Percentiles rank a stretch among this genome's conserved stretches.
Conservation (phyloP, 2,888 invertebrate species). For the Luperina nickerlii region DNA sequence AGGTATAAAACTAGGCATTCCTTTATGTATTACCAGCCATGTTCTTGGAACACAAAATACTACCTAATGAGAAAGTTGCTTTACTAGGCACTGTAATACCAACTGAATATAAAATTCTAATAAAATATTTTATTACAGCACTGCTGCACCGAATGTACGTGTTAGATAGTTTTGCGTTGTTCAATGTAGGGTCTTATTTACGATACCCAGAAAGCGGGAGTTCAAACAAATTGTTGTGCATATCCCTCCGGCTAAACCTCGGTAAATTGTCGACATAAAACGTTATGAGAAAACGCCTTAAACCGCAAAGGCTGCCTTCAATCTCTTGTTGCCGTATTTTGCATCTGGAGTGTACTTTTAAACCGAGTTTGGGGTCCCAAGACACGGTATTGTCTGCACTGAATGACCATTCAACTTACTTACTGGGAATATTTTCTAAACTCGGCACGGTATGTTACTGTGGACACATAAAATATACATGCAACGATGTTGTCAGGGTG, state of each 20-base stretch:
- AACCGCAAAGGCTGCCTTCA: slow-evolving; percentile 76
- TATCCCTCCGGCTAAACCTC: slow-evolving; percentile 79
- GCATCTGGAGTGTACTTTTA: slow-evolving; percentile 75
- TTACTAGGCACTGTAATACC: slow-evolving; percentile 56
- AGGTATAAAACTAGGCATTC: slow-evolving; percentile 50
- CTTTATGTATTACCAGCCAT: slow-evolving; percentile 34
- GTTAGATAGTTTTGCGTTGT: slow-evolving; percentile 69
- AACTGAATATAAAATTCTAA: slow-evolving; percentile 68
- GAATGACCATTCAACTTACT: slow-evolving; percentile 70
- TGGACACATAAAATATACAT: slow-evolving; percentile 62
- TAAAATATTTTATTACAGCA: slow-evolving; percentile 70
- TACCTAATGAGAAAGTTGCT: slow-evolving; percentile 65
- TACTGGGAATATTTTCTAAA: slow-evolving; percentile 63
- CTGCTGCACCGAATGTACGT: slow-evolving; percentile 65
- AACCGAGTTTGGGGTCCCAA: slow-evolving; percentile 68
- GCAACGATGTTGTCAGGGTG: slow-evolving; percentile 50
- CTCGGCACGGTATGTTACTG: slow-evolving; percentile 50
- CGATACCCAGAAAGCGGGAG: slow-evolving; percentile 73
- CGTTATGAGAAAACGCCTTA: slow-evolving; percentile 83
- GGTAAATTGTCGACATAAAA: slow-evolving; percentile 85
- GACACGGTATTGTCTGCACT: slow-evolving; percentile 70
- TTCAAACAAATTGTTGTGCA: slow-evolving; percentile 80
- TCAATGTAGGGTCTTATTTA: slow-evolving; percentile 73
- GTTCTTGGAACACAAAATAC: slow-evolving; percentile 44
- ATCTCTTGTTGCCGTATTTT: slow-evolving; percentile 79